Base-by-base conservation (phyloP, 2,113 vertebrate genomes). In the Hassar affinis region DNA sequence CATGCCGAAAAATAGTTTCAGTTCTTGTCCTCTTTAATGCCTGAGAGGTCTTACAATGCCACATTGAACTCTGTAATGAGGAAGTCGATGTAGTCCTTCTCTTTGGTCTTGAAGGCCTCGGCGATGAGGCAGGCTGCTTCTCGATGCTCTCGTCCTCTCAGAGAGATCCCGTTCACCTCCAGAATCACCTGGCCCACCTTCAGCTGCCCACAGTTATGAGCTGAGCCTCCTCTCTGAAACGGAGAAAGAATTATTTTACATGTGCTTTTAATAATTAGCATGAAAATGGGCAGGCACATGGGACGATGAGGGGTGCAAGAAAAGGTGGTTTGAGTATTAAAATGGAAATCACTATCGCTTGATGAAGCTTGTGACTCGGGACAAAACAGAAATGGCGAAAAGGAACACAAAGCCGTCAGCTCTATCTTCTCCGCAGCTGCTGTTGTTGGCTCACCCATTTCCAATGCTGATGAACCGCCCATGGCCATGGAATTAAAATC, bases 21-120 rank as follows among this genome's bases (percentile, higher is more conserved):
- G 54, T 76, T 35, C 1, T 74, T 7, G 14, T 76, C 51, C 51
- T 56, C 49, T 54, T 33, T 9, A 54, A 33, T 1, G 71, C 15
- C 27, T 54, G 49, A 76, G 47, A 88, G 90, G 86, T 71, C 81
- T 90, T 98, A 99, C 91, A 98, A 96, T 20, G 96, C 95, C 20
- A 99, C 95, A 3, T 99, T 99, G 91, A 98, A 99, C 68, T 99
- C 98, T 3, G 97, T 98, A 91, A 99, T 96, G 89, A 98, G 91
- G 91, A 99, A 99, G 91, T 99, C 97, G 4, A 99, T 93, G 87
- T 96, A 89, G 92, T 98, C 96, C 79, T 92, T 94, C 30, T 98
- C 97, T 95, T 98, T 98, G 93, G 93, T 95, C 94, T 99, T 98
- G 86, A 99, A 99, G 90, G 97, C 98, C 92, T 99, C 97, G 0